Conservation (phyloP, 2,797 vertebrate genomes). For the Enteromius afrohamiltoni region DNA sequence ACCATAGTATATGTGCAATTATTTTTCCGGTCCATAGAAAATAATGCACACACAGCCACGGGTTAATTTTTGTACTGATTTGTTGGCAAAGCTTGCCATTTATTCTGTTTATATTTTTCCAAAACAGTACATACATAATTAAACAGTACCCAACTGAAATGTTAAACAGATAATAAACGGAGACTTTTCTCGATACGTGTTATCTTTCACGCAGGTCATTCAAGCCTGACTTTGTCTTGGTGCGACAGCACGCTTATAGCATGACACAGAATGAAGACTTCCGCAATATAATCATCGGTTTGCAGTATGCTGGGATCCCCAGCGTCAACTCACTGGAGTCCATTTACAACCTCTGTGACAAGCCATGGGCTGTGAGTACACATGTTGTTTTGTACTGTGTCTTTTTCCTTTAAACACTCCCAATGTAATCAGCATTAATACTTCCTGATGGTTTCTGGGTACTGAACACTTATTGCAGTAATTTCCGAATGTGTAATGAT, state of each 20-base stretch:
- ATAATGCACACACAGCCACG: not conserved
- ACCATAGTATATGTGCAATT: not conserved
- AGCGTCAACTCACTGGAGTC: constrained; percentile 95
- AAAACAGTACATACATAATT: too few species aligned
- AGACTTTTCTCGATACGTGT: not conserved
- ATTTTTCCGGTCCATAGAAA: not conserved
- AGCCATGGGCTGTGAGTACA: constrained; percentile 94
- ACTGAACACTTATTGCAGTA: not conserved
- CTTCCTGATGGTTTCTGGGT: not conserved
- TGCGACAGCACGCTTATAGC: constrained; percentile 95
- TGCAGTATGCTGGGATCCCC: constrained; percentile 93
- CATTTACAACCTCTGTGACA: constrained; percentile 97
- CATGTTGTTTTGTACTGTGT: not conserved
- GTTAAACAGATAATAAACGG: not conserved
- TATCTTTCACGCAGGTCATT: constrained; percentile 84
- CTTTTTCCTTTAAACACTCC: not conserved
- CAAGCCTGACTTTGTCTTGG: constrained; percentile 92
- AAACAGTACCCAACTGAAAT: not conserved
- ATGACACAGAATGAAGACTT: constrained; percentile 99
- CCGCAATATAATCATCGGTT: constrained; percentile 92
- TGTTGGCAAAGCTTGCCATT: too few species aligned
- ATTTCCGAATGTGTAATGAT: not conserved
- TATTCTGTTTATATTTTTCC: not conserved
- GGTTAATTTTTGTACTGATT: too few species aligned
- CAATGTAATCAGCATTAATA: not conserved